These are phyloP conservation scores for Adelphocoris suturalis DNA, from an alignment of 2,888 invertebrate genomes.

Conservation along the genomic window DNA sequence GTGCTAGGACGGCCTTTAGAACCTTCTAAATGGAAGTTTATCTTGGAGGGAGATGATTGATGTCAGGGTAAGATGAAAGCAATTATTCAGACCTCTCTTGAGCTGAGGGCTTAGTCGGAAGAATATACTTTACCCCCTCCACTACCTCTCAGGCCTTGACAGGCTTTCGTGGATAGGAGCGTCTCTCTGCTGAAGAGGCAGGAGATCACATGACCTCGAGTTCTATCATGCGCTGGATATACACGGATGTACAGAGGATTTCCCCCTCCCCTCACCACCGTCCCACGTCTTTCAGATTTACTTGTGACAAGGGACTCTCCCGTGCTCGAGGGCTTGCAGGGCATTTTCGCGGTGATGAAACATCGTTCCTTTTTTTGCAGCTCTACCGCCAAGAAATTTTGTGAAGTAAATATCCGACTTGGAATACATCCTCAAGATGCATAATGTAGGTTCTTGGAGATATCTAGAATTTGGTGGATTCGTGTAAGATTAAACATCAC, in stretches of 20 bases:
- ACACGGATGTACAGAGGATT: conserved; percentile 48
- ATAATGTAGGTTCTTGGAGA: too few relatives aligned
- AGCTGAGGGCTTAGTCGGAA: conserved; percentile 63
- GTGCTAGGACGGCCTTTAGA: conserved; percentile 58
- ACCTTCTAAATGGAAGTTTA: conserved; percentile 65
- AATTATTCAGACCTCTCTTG: conserved; percentile 66
- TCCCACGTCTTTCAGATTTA: conserved; percentile 50
- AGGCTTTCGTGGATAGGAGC: conserved; percentile 6
- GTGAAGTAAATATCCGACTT: too few relatives aligned
- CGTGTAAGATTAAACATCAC: too few relatives aligned
- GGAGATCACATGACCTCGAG: conserved; percentile 24
- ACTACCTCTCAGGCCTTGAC: not conserved
- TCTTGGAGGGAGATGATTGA: conserved; percentile 66
- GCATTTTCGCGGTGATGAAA: conserved; percentile 22
- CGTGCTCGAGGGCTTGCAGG: not conserved
- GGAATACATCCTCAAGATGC: too few relatives aligned
- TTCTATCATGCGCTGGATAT: conserved; percentile 37
- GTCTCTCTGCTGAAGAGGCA: not conserved
- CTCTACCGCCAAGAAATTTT: not conserved
- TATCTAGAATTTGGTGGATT: too few relatives aligned
- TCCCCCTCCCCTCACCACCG: not conserved
- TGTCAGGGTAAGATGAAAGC: conserved; percentile 66
- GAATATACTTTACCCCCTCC: conserved; percentile 58
- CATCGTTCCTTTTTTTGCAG: not conserved
- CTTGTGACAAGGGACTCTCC: conserved; percentile 49